Evolutionary conservation across 2,113 vertebrate genomes (phyloP), one percentile per base, ranked within the genome.

Genomic region (Hypomesus transpacificus): DNA sequence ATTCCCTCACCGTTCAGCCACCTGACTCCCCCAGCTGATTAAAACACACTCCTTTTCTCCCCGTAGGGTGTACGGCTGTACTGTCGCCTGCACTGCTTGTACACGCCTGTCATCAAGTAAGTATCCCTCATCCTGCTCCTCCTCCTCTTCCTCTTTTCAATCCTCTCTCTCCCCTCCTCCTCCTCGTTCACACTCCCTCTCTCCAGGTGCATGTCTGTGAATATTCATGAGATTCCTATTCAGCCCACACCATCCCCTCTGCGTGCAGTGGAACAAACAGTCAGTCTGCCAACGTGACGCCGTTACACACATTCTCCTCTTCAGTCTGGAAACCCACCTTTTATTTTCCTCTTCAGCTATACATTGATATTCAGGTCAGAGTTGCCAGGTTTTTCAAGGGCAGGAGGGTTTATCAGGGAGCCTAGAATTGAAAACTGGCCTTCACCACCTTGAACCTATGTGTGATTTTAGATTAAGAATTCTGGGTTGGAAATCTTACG

Each of bases 61-160:
- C 73, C 68, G 9, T 84, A 99, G 97, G 97, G 97, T 22, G 95
- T 99, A 80, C 93, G 97, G 78, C 92, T 99, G 28, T 99, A 99
- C 90, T 99, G 96, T 86, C 94, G 97, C 31, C 93, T 99, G 2
- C 97, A 99, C 87, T 94, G 96, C 89, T 94, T 99, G 14, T 94
- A 95, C 76, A 93, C 87, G 54, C 97, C 96, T 0, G 93, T 98
- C 73, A 92, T 99, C 87, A 99, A 99, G 97, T 99, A 90, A 95
- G 97, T 95, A 71, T 52, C 59, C 16, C n/a, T 64, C 14, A 78
- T 7, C n/a, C 17, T 57, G 7, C 21, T 50, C 76, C 34, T 60
- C 64, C 65, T 16, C 65, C 26, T 4, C 1, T n/a, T 8, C 52
- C 16, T n/a, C 62, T 6, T 1, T 14, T 13, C 39, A 46, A 5